Evolutionary conservation across 2,888 invertebrate genomes (phyloP), one percentile per base, ranked within the genome.

Genomic region (Eurytoma californica): DNA sequence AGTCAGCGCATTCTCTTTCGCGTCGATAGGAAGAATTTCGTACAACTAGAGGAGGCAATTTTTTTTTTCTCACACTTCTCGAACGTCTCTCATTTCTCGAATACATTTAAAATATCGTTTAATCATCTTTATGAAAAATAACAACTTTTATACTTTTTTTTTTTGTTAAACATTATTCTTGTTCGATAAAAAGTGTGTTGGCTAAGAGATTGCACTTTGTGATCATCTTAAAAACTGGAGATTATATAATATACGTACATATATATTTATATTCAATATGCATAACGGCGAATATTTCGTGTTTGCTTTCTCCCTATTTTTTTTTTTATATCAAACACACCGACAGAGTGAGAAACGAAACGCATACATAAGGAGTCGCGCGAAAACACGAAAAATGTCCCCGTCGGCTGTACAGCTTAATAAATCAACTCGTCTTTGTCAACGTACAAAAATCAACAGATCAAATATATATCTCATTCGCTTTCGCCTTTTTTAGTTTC

Each of bases 171-270:
- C 39, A 39, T 39, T 39, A 39, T 9, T 39, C 39, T 85, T 85
- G 84, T 85, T 86, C 85, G 84, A 87, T 89, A 89, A 88, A 90
- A 89, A 89, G 85, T 87, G 86, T 86, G 86, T 87, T 88, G 87
- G 87, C 88, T 89, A 89, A 88, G 87, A 89, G 90, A 90, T 90
- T 90, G 90, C 90, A 90, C 90, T 90, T 90, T 87, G 90, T 90
- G 90, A 89, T 88, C 86, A 87, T 89, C 85, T 87, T 88, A 89
- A 86, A 88, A 88, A 88, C 87, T 87, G 84, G 86, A 84, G 86
- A 86, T 86, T 85, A 85, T 85, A 82, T 69, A 78, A 78, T 81
- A 75, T 76, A 78, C 73, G 75, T 78, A 81, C 77, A 81, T 77
- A 79, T 76, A 81, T 72, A 82, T 77, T 77, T 72, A 80, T 82